Evolutionary conservation across 2,888 invertebrate genomes (phyloP), one percentile per base, ranked within the genome.

Genomic region (Drosophila fulvimacula): DNA sequence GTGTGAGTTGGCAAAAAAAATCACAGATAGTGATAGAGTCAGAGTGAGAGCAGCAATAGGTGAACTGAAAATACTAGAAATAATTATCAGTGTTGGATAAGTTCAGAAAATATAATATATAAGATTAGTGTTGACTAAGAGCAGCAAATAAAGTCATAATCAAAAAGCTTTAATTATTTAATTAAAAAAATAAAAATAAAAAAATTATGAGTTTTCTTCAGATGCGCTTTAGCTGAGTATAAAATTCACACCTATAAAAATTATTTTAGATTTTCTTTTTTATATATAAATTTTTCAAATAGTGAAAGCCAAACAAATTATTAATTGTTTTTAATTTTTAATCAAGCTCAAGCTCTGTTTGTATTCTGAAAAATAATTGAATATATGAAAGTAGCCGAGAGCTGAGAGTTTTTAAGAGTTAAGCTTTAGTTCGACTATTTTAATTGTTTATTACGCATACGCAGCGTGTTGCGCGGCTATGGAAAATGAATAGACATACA

Each of bases 291-390:
- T 10, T 32, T 48, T 49, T 15, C 6, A 13, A 42, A n/a, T 49
- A 41, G 66, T 65, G 66, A 64, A 64, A 64, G 64, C 66, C 21
- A 11, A 11, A 15, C 30, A 42, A 64, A 64, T 57, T 48, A 36
- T 17, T 36, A 17, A 46, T 34, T 48, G 36, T 27, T 19, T 6
- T 27, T 9, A 6, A 13, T 32, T 24, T 9, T 24, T 6, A 34
- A 34, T 32, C 13, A 15, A 10, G 57, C 34, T 24, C n/a, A 13
- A 44, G 11, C 17, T 11, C 32, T 17, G n/a, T 13, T 13, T 38
- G 4, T 38, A 24, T 24, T 46, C 46, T 30, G 4, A 30, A 10
- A 46, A 46, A 46, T 46, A 46, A 46, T 46, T 46, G 17, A 46
- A 46, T 39, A 17, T n/a, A n/a, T n/a, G 3, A 5, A 46, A 24